Evolutionary conservation across 2,888 invertebrate species (phyloP).

Genomic region (Molanna angustata): DNA sequence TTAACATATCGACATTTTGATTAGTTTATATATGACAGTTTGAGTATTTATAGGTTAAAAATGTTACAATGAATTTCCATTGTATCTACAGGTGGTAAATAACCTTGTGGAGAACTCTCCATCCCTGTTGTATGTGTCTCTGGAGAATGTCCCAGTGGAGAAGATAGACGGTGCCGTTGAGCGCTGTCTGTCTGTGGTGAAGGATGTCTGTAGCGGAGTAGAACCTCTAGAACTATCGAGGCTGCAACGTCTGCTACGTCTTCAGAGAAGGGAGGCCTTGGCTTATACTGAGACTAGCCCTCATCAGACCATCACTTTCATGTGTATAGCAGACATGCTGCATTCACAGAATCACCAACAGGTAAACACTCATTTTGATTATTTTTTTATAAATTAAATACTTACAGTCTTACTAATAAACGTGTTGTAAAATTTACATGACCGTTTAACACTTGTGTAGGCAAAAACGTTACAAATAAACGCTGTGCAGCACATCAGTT

Average conservation of each 20-base stretch:
- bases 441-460: too few species aligned
- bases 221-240: conserved; percentile 71
- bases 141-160: conserved; percentile 71
- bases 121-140: conserved; percentile 64
- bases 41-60: too few species aligned
- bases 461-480: too few species aligned
- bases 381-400: too few species aligned
- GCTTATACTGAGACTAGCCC: conserved; percentile 74
- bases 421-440: too few species aligned
- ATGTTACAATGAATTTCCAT: neutral
- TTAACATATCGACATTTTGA: too few species aligned
- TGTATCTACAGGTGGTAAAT: conserved; percentile 58
- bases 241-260: conserved; percentile 68
- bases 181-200: conserved; percentile 52
- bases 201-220: conserved; percentile 43
- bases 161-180: conserved; percentile 63
- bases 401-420: too few species aligned
- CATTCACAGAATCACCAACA: conserved; percentile 73
- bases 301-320: conserved; percentile 72
- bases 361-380: conserved; percentile 47
- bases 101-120: conserved; percentile 71
- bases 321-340: conserved; percentile 78
- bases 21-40: too few species aligned
- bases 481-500: too few species aligned
- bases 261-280: conserved; percentile 65